Conservation (phyloP, 1,140 invertebrate species). For the Ceratitis capitata region DNA sequence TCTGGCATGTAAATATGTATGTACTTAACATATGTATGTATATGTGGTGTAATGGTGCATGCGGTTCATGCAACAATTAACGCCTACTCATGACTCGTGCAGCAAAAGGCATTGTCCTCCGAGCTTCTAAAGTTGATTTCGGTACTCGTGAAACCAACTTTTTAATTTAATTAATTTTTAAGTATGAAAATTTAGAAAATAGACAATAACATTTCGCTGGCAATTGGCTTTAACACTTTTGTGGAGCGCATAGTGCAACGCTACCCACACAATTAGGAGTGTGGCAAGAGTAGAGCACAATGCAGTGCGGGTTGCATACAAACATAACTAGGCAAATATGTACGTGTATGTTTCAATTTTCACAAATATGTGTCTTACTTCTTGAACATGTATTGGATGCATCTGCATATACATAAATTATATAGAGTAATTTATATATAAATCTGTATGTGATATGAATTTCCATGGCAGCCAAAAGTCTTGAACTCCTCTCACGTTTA, state of each 20-base stretch:
- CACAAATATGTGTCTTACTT: too few species aligned
- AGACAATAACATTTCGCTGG: background rate
- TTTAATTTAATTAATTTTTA: conserved; percentile 17
- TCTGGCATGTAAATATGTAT: background rate
- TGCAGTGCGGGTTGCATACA: background rate
- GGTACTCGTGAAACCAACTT: background rate
- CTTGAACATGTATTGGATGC: too few species aligned
- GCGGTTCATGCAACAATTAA: background rate
- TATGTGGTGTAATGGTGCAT: background rate
- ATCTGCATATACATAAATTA: too few species aligned
- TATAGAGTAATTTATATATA: too few species aligned
- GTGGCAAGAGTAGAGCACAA: background rate
- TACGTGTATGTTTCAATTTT: background rate
- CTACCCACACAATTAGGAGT: conserved; percentile 5
- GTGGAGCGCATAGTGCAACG: background rate
- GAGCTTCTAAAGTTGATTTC: conserved; percentile 14
- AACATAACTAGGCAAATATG: background rate
- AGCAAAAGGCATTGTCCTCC: background rate
- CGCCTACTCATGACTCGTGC: background rate
- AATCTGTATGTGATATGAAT: background rate
- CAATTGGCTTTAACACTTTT: background rate
- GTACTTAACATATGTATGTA: background rate
- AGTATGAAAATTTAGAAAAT: background rate
- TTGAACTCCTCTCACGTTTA: background rate
- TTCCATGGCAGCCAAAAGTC: background rate